Percentiles rank a stretch among this genome's conserved stretches.
Evolutionary conservation across 2,888 invertebrate species (phyloP).

Genomic region (Dyspetes luteomarginatus): DNA sequence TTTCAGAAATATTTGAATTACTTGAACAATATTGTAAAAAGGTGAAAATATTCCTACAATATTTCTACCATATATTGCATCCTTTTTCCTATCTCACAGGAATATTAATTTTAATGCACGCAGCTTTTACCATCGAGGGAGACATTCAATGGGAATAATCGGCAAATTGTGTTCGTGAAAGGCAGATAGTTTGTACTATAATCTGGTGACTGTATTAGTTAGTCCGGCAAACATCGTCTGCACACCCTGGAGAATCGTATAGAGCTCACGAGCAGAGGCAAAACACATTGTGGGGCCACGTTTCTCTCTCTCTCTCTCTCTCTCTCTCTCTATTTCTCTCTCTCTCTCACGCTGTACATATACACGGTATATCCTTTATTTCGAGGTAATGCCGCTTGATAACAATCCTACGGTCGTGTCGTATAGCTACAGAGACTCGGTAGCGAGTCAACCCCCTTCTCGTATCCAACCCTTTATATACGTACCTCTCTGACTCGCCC

Average conservation of each 20-base stretch:
- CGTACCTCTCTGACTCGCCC: neutral
- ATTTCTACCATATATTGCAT: neutral
- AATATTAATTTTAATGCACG: neutral
- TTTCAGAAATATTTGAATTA: too few relatives aligned
- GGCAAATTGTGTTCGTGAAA: neutral
- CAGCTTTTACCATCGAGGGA: neutral
- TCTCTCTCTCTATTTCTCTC: conserved; percentile 29
- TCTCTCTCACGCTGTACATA: conserved; percentile 24
- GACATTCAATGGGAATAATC: conserved; percentile 1
- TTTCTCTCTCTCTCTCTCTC: too few relatives aligned
- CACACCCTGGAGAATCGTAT: conserved; percentile 46
- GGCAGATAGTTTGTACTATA: conserved; percentile 40
- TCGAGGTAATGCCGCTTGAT: conserved; percentile 78
- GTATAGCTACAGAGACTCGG: conserved; percentile 28
- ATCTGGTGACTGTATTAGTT: conserved; percentile 32
- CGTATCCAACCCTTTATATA: conserved; percentile 57
- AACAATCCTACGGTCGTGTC: conserved; percentile 69
- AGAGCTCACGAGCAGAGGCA: conserved; percentile 10
- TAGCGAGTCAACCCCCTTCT: conserved; percentile 7
- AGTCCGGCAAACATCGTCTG: conserved; percentile 12
- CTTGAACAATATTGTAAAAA: too few relatives aligned
- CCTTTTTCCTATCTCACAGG: too few relatives aligned
- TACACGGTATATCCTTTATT: conserved; percentile 72
- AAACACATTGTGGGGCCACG: conserved; percentile 22
- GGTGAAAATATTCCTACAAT: too few relatives aligned